Evolutionary conservation across 2,888 invertebrate species (phyloP), one percentile per base, ranked within the genome.

Genomic region (Lamellibrachia columna): DNA sequence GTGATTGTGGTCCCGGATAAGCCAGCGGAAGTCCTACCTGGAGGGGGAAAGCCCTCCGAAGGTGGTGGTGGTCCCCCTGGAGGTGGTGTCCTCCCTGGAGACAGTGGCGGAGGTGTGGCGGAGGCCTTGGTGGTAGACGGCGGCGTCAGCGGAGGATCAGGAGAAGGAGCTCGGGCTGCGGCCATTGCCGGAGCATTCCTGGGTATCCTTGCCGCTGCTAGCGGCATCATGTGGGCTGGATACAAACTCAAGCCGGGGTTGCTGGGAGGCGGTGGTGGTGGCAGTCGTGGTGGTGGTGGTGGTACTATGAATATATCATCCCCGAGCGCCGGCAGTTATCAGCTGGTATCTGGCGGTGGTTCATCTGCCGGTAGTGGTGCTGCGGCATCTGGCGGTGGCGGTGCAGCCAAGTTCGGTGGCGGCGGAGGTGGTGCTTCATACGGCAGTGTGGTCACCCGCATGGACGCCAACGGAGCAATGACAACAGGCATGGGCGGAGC

Each of bases 141-240:
- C 3, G 93, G 52, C 22, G 40, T 15, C 28, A 90, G 28, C 28
- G 92, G 91, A 9, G 95, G 94, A 7, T 93, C 93, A 22, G 95
- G 93, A 0, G 95, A 94, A 8, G 95, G 95, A 7, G 95, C 95
- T 7, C 91, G 94, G 28, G 94, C 94, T 11, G 93, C 93, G 3
- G 95, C 95, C 6, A 94, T 94, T 1, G 94, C 94, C 6, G 95
- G 94, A 7, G 93, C 94, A 53, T 93, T 95, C 92, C 92, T 95
- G 3, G 95, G 94, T 11, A 90, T 93, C 28, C 93, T 95, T 40
- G 92, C 94, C 15, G 93, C 93, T 15, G 94, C 92, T 8, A 94
- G 94, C 90, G 93, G 94, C 52, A 91, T 94, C 90, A 92, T 93
- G 60, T 95, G 94, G 94, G 95, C 94, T 1, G 91, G 94, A 9